Conservation (phyloP, 2,797 vertebrate genomes). For the Centroberyx gerrardi region DNA sequence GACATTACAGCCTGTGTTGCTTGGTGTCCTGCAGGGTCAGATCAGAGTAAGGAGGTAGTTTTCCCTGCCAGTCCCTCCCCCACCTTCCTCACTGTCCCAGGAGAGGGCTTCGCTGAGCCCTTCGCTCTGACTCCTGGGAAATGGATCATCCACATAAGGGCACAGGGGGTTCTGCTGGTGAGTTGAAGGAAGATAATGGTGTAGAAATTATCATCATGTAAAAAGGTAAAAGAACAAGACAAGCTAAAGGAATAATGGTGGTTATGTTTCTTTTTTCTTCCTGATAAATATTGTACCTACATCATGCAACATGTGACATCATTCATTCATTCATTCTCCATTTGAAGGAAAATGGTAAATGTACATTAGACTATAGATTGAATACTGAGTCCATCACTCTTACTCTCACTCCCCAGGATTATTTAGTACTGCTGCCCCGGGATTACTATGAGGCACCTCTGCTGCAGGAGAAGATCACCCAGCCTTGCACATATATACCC, state of each 20-base stretch:
- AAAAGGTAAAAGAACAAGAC: background rate
- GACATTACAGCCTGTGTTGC: constrained; percentile 16
- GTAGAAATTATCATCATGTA: background rate
- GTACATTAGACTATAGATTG: background rate
- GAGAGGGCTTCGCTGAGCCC: constrained; percentile 88
- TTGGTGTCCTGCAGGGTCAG: constrained; percentile 79
- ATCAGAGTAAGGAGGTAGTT: constrained; percentile 89
- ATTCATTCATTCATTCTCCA: constrained; percentile 1
- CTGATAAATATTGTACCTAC: too few species aligned
- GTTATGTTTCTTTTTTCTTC: too few species aligned
- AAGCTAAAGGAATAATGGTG: background rate
- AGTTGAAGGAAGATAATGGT: constrained; percentile 66
- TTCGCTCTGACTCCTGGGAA: constrained; percentile 89
- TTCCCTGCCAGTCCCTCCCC: constrained; percentile 90
- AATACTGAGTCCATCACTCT: background rate
- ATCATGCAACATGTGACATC: background rate
- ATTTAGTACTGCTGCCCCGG: constrained; percentile 92
- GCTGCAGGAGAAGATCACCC: constrained; percentile 87
- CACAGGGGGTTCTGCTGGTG: constrained; percentile 93
- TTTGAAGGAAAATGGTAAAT: background rate
- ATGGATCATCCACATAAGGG: constrained; percentile 90
- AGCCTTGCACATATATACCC: constrained; percentile 86
- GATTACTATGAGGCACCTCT: constrained; percentile 92
- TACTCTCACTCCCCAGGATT: constrained; percentile 86
- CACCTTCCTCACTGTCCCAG: constrained; percentile 91